Conservation (phyloP, 1,140 invertebrate species). For the Zeugodacus cucurbitae region DNA sequence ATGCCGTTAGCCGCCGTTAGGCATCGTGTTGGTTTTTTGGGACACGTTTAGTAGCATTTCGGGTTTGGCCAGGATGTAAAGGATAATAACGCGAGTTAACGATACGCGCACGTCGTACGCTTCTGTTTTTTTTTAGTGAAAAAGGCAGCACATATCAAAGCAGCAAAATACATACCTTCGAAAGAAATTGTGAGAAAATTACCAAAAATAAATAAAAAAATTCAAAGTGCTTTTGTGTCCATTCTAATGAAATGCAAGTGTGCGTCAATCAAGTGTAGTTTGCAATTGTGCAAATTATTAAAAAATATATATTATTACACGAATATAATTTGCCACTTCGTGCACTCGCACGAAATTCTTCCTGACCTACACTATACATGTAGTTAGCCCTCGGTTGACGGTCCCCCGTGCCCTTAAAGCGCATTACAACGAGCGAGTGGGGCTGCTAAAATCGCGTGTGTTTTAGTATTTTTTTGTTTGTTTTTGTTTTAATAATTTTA, state of each 20-base stretch:
- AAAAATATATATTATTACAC: constrained; percentile 19
- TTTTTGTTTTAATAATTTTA: neutral
- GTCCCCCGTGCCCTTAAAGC: neutral
- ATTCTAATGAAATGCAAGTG: neutral
- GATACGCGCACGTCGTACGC: constrained; percentile 14
- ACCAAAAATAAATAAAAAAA: constrained; percentile 38
- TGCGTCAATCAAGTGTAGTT: neutral
- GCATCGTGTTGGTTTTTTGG: constrained; percentile 42
- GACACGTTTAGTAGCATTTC: constrained; percentile 49
- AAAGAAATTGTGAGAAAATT: constrained; percentile 36
- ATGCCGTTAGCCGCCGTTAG: neutral
- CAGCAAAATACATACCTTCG: constrained; percentile 30
- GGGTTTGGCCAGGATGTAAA: constrained; percentile 49
- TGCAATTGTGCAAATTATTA: constrained; percentile 6
- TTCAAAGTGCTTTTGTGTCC: neutral
- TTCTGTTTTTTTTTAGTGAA: neutral
- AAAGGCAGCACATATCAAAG: neutral
- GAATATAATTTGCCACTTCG: constrained; percentile 11
- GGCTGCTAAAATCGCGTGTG: neutral
- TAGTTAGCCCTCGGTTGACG: neutral
- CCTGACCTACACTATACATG: constrained; percentile 24
- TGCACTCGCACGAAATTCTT: neutral
- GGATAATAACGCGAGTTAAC: constrained; percentile 44
- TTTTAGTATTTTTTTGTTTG: neutral
- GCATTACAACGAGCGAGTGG: neutral